A percentile compares a stretch with the other conserved stretches of the same genome.
phyloP scores from a whole-genome alignment of 2,888 invertebrate species.

The Metopia argyrocephala region DNA sequence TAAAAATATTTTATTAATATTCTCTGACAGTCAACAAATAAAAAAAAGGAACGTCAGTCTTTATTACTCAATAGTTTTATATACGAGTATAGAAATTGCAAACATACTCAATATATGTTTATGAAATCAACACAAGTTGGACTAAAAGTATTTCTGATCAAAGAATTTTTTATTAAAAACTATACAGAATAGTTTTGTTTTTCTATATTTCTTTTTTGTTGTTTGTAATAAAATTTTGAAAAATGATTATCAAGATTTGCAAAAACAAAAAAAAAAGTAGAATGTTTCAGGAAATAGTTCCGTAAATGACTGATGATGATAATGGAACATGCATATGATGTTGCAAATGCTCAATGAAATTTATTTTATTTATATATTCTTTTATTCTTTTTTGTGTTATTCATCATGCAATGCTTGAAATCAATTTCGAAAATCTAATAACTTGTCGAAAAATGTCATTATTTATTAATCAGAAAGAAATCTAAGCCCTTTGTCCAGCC shows the following conservation, averaged over 20 bases:
- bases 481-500: neutral
- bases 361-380: neutral
- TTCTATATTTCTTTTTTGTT: too few relatives aligned
- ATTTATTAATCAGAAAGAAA: slow-evolving; percentile 1
- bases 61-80: too few relatives aligned
- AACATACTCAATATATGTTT: too few relatives aligned
- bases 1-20: too few relatives aligned
- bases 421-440: neutral
- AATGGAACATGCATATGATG: neutral
- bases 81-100: too few relatives aligned
- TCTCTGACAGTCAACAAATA: too few relatives aligned
- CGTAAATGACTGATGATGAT: neutral
- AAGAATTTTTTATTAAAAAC: neutral
- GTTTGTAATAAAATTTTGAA: too few relatives aligned
- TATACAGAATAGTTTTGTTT: neutral
- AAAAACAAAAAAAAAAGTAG: neutral
- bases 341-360: neutral
- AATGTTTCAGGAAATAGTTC: neutral
- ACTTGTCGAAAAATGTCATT: slow-evolving; percentile 10
- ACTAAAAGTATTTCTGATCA: neutral
- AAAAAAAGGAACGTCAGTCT: too few relatives aligned
- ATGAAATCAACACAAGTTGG: too few relatives aligned
- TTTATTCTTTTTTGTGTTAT: neutral
- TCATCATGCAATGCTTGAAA: neutral
- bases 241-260: neutral